Evolutionary conservation across 2,888 invertebrate species (phyloP), one percentile per base, ranked within the genome.

Genomic region (Diploptera punctata): DNA sequence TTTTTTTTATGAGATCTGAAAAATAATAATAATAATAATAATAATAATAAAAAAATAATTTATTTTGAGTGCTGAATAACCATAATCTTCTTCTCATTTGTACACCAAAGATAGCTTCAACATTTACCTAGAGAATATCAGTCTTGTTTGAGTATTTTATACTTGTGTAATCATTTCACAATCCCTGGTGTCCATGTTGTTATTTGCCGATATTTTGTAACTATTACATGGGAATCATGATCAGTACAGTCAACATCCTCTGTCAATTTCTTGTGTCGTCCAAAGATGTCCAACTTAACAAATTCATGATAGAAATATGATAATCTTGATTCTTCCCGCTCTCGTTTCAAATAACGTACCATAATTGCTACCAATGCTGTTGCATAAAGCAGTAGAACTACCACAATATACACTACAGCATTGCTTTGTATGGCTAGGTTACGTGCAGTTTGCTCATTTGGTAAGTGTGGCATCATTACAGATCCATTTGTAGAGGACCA

Each of bases 401-500:
- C 33, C n/a, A 61, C 61, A 19, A 61, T 61, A 19, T 61, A 61
- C 33, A 61, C 31, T n/a, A 61, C 38, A 9, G 61, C 61, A n/a
- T 61, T 61, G 33, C 31, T 31, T 19, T 61, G 61, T 31, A 9
- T 61, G n/a, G n/a, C n/a, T n/a, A n/a, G n/a, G 16, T 29, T 33
- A 19, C 61, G 61, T n/a, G 61, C 61, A 16, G 61, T 61, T 19
- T 61, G 61, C 33, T 61, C 61, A 5, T 31, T 31, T 10, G 18
- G 19, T 16, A 61, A 3, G 31, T 9, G 61, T 13, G 19, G 60
- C 47, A 47, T 5, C 29, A 61, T 29, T 13, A 33, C 16, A 4
- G 61, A 61, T 13, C 31, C 61, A n/a, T 61, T 61, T 13, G 61
- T 31, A 16, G 61, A 61, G n/a, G 61, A 31, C 61, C 61, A 61